Evolutionary conservation across 2,888 invertebrate genomes (phyloP), one percentile per base, ranked within the genome.

Genomic region (Sinohyriopsis cumingii): DNA sequence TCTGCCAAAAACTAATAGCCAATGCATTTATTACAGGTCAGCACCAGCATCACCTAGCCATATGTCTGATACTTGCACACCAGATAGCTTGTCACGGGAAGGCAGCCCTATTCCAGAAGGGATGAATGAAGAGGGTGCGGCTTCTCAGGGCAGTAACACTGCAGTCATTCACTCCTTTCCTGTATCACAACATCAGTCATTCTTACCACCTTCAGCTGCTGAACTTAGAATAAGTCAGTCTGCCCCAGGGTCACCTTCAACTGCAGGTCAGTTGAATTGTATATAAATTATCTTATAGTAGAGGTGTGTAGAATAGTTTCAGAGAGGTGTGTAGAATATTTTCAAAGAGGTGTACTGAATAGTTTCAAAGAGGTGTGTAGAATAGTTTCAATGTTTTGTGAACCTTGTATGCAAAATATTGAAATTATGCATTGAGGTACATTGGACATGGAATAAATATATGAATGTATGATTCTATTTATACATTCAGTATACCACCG

Each of bases 41-140:
- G 97, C 97, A 67, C 97, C 97, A 57, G 95, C 96, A 71, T 97
- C 97, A 57, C 98, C 97, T 76, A 96, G 95, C 86, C 97, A 97
- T 88, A 94, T 96, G 77, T 94, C 94, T 70, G 96, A 95, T 62
- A 91, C 95, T 82, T 94, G 95, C 90, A 96, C 95, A 75, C 95
- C 96, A 19, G 95, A 96, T 88, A 93, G 93, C 81, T 91, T 96
- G 80, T 97, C 97, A 55, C 93, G 97, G 82, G 98, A 98, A 92
- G 95, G 95, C 86, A 97, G 97, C 72, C 98, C 98, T 0, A 94
- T 95, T 80, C 95, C 95, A 77, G 87, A 87, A 66, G 71, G 77
- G 56, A 63, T 73, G 9, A 77, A 81, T 53, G 86, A 78, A 59
- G 65, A 67, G 20, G 54, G 22, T 20, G 69, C 64, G 12, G 67